These are phyloP conservation scores for Oophaga pumilio DNA, from an alignment of 2,113 vertebrate species.

Conservation along the genomic window DNA sequence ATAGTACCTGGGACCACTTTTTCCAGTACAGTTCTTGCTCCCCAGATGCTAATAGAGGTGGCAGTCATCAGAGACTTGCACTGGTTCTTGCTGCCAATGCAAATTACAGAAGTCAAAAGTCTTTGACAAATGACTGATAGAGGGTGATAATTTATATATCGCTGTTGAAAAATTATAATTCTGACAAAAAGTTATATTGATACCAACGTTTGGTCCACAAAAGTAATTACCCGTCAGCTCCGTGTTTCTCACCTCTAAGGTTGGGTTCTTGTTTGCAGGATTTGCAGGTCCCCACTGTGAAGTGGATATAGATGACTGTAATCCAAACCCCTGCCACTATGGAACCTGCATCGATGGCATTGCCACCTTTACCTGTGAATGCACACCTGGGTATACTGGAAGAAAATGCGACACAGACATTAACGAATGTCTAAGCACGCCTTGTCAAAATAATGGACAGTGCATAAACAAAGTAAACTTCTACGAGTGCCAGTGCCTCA, in stretches of 20 bases:
- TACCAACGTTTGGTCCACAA: too few species aligned
- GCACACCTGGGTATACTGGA: slow-evolving; percentile 85
- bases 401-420: slow-evolving; percentile 91
- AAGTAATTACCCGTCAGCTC: background rate
- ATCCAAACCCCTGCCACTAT: slow-evolving; percentile 88
- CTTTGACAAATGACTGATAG: too few species aligned
- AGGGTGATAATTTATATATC: too few species aligned
- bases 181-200: too few species aligned
- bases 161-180: too few species aligned
- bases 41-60: too few species aligned
- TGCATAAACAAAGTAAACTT: slow-evolving; percentile 87
- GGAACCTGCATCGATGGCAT: slow-evolving; percentile 87
- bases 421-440: slow-evolving; percentile 92
- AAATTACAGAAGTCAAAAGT: too few species aligned
- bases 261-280: slow-evolving; percentile 67
- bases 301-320: slow-evolving; percentile 84
- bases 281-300: slow-evolving; percentile 87
- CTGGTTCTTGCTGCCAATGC: too few species aligned
- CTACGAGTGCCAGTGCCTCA: slow-evolving; percentile 86
- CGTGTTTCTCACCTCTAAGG: background rate
- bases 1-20: too few species aligned
- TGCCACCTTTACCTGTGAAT: slow-evolving; percentile 87
- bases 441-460: slow-evolving; percentile 88
- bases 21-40: too few species aligned
- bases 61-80: too few species aligned